Evolutionary conservation across 2,113 vertebrate species (phyloP).

Genomic region (Cinclus mexicanus): DNA sequence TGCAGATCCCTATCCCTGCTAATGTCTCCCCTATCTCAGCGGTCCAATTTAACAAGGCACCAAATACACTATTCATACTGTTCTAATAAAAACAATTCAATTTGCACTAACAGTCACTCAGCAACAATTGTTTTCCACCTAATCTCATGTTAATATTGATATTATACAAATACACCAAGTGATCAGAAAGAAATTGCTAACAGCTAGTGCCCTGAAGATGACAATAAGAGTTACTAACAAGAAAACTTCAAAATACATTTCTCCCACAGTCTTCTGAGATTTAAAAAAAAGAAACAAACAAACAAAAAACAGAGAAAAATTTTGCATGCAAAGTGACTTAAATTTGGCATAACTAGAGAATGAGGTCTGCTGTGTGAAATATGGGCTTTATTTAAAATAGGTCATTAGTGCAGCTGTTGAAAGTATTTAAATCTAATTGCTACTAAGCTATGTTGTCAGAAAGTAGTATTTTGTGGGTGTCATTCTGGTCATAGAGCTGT

Average conservation of each 20-base stretch:
- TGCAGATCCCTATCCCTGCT: not conserved
- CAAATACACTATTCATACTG: not conserved
- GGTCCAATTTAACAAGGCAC: not conserved
- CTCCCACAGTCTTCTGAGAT: not conserved
- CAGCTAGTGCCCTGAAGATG: not conserved
- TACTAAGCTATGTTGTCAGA: not conserved
- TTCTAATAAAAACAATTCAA: not conserved
- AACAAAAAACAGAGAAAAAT: not conserved
- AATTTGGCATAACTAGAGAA: not conserved
- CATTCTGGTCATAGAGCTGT: not conserved
- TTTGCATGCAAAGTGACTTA: not conserved
- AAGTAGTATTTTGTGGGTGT: not conserved
- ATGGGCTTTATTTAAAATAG: not conserved
- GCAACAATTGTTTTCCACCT: not conserved
- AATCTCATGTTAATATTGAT: not conserved
- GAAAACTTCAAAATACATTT: not conserved
- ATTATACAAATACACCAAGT: not conserved
- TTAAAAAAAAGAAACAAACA: not conserved
- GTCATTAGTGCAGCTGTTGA: not conserved
- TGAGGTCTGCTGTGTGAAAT: not conserved
- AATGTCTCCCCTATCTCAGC: not conserved
- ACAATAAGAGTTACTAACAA: not conserved
- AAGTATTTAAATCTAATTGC: slow-evolving; percentile 12
- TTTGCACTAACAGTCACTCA: not conserved
- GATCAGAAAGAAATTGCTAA: not conserved